phyloP scores from a whole-genome alignment of 2,113 vertebrate species.

The Leucoraja erinaceus region DNA sequence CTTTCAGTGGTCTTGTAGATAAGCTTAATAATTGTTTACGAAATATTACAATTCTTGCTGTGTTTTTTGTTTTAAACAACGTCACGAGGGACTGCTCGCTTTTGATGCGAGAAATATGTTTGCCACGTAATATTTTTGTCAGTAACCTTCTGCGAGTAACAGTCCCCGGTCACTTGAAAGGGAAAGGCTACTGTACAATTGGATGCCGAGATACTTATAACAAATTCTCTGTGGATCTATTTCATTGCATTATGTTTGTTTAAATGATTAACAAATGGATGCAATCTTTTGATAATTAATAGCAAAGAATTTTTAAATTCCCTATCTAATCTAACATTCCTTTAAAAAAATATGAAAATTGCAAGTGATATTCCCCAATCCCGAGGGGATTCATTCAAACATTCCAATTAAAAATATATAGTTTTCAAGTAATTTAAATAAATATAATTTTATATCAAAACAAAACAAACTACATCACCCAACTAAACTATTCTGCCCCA shows the following conservation, averaged over 20 bases:
- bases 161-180: not conserved
- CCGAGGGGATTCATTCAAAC: not conserved
- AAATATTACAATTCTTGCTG: not conserved
- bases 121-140: not conserved
- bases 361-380: not conserved
- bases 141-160: not conserved
- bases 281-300: not conserved
- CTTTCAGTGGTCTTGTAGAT: not conserved
- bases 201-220: not conserved
- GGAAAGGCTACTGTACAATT: not conserved
- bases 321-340: not conserved
- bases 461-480: not conserved
- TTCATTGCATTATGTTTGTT: not conserved
- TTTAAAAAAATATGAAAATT: not conserved
- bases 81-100: not conserved
- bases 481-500: too few species aligned
- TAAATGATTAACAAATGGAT: slow-evolving; percentile 13
- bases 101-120: not conserved
- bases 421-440: not conserved
- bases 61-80: not conserved
- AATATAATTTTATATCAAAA: not conserved
- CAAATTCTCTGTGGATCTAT: not conserved
- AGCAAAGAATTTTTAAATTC: not conserved
- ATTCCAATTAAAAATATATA: not conserved
- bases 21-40: not conserved